Conservation (phyloP, 2,113 vertebrate genomes). For the Elanus axillaris region DNA sequence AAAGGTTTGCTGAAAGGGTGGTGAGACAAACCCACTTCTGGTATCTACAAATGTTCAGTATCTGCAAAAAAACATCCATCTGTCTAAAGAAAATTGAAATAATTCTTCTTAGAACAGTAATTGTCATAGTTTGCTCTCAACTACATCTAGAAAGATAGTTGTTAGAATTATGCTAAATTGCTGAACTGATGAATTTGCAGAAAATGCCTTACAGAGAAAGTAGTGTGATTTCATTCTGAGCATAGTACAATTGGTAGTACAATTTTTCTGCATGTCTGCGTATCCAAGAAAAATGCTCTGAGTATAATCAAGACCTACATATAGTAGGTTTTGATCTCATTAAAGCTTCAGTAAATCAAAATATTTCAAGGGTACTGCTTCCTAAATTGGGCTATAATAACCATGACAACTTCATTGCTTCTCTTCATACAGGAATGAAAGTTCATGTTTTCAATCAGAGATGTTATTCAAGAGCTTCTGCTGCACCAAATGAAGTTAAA, state of each 20-base stretch:
- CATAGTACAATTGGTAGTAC: neutral
- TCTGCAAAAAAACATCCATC: neutral
- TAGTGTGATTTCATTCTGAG: neutral
- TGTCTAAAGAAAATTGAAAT: neutral
- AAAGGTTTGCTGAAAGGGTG: neutral
- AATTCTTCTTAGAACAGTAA: neutral
- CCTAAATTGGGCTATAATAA: neutral
- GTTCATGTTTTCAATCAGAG: neutral
- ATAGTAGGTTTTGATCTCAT: neutral
- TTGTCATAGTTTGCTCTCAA: neutral
- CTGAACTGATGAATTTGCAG: neutral
- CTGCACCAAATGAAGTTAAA: neutral
- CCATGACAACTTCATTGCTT: neutral
- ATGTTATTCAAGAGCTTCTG: neutral
- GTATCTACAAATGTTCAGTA: neutral
- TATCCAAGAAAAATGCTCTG: neutral
- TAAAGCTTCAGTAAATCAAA: neutral
- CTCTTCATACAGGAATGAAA: neutral
- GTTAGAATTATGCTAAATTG: neutral
- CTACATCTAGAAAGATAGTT: neutral
- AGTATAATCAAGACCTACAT: neutral
- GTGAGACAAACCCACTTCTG: neutral
- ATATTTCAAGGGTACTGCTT: neutral
- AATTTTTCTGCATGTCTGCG: neutral
- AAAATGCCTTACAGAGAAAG: neutral